These are phyloP conservation scores for Holothuria glaberrima DNA, from an alignment of 35 echinoderm and acorn worm species.

Conservation along the genomic window DNA sequence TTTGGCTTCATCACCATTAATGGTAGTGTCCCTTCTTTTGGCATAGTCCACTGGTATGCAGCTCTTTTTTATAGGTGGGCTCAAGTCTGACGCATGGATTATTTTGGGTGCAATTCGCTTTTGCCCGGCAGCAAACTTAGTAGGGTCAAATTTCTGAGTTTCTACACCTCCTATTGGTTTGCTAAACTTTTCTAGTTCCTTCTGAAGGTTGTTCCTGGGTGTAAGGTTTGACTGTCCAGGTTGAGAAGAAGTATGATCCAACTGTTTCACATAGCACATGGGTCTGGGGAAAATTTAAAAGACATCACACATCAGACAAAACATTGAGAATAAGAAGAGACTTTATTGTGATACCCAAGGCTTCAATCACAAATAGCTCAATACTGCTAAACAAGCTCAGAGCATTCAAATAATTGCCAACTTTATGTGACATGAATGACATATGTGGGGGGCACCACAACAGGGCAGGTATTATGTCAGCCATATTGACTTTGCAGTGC, in stretches of 20 bases:
- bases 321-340: too few species aligned
- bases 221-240: slow-evolving; percentile 31
- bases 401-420: too few species aligned
- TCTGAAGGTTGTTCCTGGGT: slow-evolving; percentile 66
- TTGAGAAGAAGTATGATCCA: slow-evolving; percentile 67
- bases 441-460: too few species aligned
- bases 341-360: too few species aligned
- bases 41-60: slow-evolving; percentile 59
- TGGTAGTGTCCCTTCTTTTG: slow-evolving; percentile 68
- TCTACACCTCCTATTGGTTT: slow-evolving; percentile 45
- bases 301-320: neutral
- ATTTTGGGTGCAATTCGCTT: slow-evolving; percentile 98
- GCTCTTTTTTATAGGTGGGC: slow-evolving; percentile 68
- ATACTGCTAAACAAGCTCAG: too few species aligned
- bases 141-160: slow-evolving; percentile 65
- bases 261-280: slow-evolving; percentile 89
- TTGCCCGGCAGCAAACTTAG: slow-evolving; percentile 69
- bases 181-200: slow-evolving; percentile 81
- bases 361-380: too few species aligned
- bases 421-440: too few species aligned
- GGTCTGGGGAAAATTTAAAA: slow-evolving; percentile 55
- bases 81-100: slow-evolving; percentile 70
- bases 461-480: too few species aligned
- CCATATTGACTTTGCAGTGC: too few species aligned
- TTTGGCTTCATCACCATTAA: slow-evolving; percentile 77